Evolutionary conservation across 2,888 invertebrate genomes (phyloP).

Genomic region (Scaptomyza cyrtandrae): DNA sequence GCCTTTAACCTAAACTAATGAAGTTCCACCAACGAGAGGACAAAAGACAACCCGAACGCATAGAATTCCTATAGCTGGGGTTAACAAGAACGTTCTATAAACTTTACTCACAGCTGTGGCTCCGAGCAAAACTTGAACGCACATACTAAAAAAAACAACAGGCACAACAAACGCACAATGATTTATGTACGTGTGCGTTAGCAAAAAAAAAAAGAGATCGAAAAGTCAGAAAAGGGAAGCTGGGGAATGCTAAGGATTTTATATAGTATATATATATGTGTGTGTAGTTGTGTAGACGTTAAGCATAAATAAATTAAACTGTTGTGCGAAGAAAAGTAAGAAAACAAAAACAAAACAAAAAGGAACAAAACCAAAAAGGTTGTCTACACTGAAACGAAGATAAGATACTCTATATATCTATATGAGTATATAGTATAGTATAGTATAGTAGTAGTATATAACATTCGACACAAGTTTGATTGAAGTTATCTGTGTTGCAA

Average conservation of each 20-base stretch:
- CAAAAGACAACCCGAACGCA: not conserved
- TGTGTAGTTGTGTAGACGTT: constrained; percentile 56
- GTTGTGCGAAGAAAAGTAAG: constrained; percentile 33
- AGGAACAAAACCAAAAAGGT: not conserved
- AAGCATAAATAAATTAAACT: constrained; percentile 72
- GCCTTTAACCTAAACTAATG: not conserved
- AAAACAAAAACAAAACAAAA: constrained; percentile 4
- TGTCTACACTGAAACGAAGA: constrained; percentile 33
- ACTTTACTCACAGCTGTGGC: constrained; percentile 59
- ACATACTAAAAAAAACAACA: constrained; percentile 16
- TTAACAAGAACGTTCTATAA: constrained; percentile 26
- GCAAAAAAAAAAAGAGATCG: constrained; percentile 38
- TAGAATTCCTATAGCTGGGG: not conserved
- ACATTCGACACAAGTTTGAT: not conserved
- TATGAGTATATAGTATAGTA: no score
- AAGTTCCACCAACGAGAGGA: not conserved
- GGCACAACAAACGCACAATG: constrained; percentile 58
- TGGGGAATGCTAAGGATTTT: not conserved
- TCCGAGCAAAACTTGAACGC: constrained; percentile 45
- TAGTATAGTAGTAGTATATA: no score
- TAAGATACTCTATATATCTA: constrained; percentile 33
- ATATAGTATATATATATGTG: constrained; percentile 4
- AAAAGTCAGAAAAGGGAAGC: constrained; percentile 2
- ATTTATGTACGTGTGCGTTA: constrained; percentile 60
- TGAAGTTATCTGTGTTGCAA: not conserved